Base-by-base conservation (phyloP, 1,140 invertebrate species). In the Drosophila serrata region DNA sequence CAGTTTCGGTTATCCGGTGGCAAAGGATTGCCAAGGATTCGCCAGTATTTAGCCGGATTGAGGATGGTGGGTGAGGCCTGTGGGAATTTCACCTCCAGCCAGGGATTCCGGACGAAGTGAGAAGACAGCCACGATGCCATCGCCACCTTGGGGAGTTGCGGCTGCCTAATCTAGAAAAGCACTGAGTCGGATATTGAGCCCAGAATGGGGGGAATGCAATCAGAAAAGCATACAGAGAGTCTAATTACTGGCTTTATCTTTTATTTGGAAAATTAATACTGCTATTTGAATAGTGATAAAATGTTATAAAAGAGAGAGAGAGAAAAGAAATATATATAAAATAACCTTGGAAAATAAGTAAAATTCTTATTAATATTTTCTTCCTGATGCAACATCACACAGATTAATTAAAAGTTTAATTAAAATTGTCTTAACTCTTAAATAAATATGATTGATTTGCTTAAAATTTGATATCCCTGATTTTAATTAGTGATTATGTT, bases 91-190 rank as follows among this genome's bases (percentile, higher is more conserved):
- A 9, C 51, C 51, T 37, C 9, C 19, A 49, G 24, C 29, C 29
- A 3, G 48, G 31, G 31, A 29, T 58, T 35, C 22, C 31, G 33
- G 24, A 19, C 17, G 37, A 64, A 22, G 56, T 62, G 61, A 61
- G 61, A 64, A 43, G 56, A 61, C 61, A 42, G 55, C 55, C 13
- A 6, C 49, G 27, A 33, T 42, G 37, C 61, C 11, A 9, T 13
- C 8, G 56, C 11, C 37, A 42, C 61, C 31, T 33, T 11, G 56
- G 61, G 37, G 56, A 61, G 17, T 39, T 29, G 24, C n/a, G 19
- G 39, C 24, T 29, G 55, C 55, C 39, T 24, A 31, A 42, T 64
- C 37, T 40, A 6, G 56, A 17, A 60, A 61, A 37, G 31, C 55
- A 60, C 51, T 37, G 35, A 29, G 55, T 15, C 53, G 61, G 57